Conservation (phyloP, 1,140 invertebrate species). For the Aricia agestis region DNA sequence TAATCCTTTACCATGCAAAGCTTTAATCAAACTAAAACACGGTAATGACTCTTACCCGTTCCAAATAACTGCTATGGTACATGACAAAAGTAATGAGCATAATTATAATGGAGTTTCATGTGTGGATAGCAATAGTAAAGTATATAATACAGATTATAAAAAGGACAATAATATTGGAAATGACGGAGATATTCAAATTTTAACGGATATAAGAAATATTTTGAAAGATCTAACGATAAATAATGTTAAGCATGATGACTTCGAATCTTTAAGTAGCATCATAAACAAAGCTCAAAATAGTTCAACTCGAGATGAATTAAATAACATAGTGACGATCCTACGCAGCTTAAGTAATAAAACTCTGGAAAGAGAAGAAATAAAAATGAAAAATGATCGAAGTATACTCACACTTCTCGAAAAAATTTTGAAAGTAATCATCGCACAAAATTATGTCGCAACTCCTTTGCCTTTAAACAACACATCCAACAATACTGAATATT, state of each 20-base stretch:
- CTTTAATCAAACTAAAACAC: constrained; percentile 30
- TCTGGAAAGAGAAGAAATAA: not conserved
- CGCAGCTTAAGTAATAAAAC: not conserved
- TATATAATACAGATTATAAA: not conserved
- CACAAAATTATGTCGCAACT: not conserved
- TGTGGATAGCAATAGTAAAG: constrained; percentile 15
- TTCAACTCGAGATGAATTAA: not conserved
- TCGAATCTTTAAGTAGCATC: not conserved
- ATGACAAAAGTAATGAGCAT: constrained; percentile 23
- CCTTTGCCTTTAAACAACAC: not conserved
- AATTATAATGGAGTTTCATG: constrained; percentile 45
- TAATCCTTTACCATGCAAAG: constrained; percentile 37
- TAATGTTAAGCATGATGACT: not conserved
- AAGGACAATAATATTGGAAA: not conserved
- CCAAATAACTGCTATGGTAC: constrained; percentile 12
- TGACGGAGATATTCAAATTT: not conserved
- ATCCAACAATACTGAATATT: not conserved
- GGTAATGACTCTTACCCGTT: not conserved
- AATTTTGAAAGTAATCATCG: constrained; percentile 20
- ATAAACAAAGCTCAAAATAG: not conserved
- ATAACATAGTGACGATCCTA: not conserved
- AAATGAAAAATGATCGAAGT: constrained; percentile 13
- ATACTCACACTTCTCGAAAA: constrained; percentile 19
- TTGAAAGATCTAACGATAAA: not conserved
- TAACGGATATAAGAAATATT: not conserved